Conservation (phyloP, 2,113 vertebrate genomes). For the Astur gentilis region DNA sequence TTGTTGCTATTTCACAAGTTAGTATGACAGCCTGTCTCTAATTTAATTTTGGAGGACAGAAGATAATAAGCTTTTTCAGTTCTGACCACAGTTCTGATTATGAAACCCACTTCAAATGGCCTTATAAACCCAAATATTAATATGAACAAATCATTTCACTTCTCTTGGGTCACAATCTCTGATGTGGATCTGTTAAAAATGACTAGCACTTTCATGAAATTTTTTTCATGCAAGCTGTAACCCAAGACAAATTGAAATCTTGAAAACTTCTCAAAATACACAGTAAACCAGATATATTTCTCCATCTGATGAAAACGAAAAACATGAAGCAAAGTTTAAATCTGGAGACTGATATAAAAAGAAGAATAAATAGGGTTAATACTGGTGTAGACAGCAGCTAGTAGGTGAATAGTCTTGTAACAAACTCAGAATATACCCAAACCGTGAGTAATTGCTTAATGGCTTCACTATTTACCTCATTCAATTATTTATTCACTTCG, state of each 20-base stretch:
- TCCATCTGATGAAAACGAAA: neutral
- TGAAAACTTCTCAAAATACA: neutral
- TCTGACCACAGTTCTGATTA: neutral
- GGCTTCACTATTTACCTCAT: neutral
- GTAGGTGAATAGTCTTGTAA: neutral
- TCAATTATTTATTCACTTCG: constrained; percentile 22
- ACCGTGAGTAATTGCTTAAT: neutral
- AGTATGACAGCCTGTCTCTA: neutral
- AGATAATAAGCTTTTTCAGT: neutral
- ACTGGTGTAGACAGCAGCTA: neutral
- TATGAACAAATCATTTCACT: neutral
- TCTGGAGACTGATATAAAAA: neutral
- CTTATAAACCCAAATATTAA: neutral
- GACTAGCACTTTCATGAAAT: neutral
- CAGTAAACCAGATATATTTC: neutral
- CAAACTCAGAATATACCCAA: neutral
- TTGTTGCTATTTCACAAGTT: neutral
- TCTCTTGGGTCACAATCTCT: neutral
- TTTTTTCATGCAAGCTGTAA: neutral
- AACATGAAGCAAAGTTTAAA: neutral
- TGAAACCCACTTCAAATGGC: neutral
- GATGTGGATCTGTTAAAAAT: neutral
- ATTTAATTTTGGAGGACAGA: neutral
- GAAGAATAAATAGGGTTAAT: neutral
- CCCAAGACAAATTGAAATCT: neutral